These are phyloP conservation scores for Enteromius viviparus DNA, from an alignment of 2,797 vertebrate genomes.

Conservation along the genomic window DNA sequence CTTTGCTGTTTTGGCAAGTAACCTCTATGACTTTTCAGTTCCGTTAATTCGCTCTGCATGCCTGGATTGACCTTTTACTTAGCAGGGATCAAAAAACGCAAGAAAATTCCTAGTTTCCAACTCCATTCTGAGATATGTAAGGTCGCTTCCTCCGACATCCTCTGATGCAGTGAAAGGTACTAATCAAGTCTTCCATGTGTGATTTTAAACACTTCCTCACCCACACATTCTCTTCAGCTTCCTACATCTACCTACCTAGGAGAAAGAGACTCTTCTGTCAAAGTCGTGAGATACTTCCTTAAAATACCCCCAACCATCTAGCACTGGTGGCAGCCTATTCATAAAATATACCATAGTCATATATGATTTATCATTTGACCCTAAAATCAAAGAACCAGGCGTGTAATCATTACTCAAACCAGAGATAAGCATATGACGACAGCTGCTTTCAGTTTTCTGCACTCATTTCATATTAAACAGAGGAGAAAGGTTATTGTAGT, in stretches of 20 bases:
- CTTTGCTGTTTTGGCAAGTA: conserved; percentile 12
- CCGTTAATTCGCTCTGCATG: not conserved
- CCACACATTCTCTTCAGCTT: conserved; percentile 56
- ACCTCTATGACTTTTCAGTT: conserved; percentile 25
- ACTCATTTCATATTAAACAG: conserved; percentile 21
- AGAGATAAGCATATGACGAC: not conserved
- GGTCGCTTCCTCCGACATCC: conserved; percentile 48
- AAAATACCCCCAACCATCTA: conserved; percentile 31
- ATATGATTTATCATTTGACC: conserved; percentile 30
- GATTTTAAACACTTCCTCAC: conserved; percentile 64
- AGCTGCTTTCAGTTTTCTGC: not conserved
- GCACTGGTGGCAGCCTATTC: conserved; percentile 31
- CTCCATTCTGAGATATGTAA: conserved; percentile 52
- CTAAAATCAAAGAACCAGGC: not conserved
- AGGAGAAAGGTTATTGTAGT: conserved; percentile 23
- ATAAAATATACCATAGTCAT: conserved; percentile 28
- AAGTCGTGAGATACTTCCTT: conserved; percentile 31
- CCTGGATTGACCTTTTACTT: conserved; percentile 38
- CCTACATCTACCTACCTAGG: conserved; percentile 45
- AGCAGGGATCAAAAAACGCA: not conserved
- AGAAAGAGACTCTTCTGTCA: conserved; percentile 38
- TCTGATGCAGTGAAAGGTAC: conserved; percentile 54
- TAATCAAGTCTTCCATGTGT: conserved; percentile 60
- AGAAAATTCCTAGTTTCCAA: conserved; percentile 42
- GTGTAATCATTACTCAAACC: conserved; percentile 22